These are phyloP conservation scores for Iselma pallidipennis DNA, from an alignment of 2,888 invertebrate species.

Conservation along the genomic window DNA sequence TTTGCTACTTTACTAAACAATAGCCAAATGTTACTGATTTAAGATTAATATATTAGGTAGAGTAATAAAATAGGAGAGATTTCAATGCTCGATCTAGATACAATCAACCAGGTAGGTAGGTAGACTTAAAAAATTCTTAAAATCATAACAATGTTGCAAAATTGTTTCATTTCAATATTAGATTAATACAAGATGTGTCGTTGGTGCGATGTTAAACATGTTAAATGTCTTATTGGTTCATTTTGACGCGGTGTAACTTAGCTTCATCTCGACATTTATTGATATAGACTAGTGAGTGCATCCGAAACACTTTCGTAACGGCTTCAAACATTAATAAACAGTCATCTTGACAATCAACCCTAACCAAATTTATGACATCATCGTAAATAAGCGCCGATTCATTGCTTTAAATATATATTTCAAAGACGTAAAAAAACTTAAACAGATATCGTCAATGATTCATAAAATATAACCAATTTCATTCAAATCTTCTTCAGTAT, in stretches of 20 bases:
- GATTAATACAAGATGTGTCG: background rate
- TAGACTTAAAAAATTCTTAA: background rate
- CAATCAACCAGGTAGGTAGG: background rate
- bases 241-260: constrained; percentile 40
- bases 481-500: background rate
- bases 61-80: background rate
- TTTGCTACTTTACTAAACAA: background rate
- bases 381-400: constrained; percentile 38
- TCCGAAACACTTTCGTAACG: constrained; percentile 29
- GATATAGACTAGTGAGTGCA: constrained; percentile 32
- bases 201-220: background rate
- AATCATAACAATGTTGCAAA: background rate
- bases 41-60: background rate
- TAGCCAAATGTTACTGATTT: background rate
- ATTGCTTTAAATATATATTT: constrained; percentile 9
- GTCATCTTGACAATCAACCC: constrained; percentile 38
- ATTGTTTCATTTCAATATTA: background rate
- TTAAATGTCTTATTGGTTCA: constrained; percentile 16
- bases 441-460: background rate
- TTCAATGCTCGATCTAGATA: background rate
- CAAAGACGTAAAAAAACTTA: background rate
- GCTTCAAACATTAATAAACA: constrained; percentile 32
- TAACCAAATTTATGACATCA: constrained; percentile 40
- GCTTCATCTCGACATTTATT: constrained; percentile 42
- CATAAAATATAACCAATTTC: background rate